Percentiles rank a stretch among this genome's conserved stretches.
phyloP scores from a whole-genome alignment of 2,888 invertebrate species.

The Caenorhabditis sinica region DNA sequence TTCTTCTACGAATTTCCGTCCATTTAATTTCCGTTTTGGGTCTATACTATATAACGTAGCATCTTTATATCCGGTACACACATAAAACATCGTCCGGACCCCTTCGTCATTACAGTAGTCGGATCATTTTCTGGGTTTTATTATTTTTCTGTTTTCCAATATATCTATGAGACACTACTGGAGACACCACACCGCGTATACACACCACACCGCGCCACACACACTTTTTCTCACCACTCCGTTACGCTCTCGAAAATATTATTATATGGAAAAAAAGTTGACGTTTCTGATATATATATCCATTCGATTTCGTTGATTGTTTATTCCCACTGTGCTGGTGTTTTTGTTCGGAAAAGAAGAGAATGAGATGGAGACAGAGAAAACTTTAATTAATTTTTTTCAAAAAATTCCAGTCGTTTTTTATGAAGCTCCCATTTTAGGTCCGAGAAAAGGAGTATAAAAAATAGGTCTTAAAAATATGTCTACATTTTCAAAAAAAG shows the following conservation, averaged over 20 bases:
- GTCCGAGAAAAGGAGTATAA: background rate
- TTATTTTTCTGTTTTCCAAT: constrained; percentile 26
- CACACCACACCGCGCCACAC: constrained; percentile 12
- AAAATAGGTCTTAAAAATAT: background rate
- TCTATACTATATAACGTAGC: background rate
- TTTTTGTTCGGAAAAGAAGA: background rate
- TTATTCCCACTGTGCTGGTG: constrained; percentile 11
- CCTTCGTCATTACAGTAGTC: constrained; percentile 21
- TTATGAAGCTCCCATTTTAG: background rate
- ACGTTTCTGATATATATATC: constrained; percentile 35
- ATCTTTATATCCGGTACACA: background rate
- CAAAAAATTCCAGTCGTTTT: background rate
- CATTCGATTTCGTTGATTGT: constrained; percentile 23
- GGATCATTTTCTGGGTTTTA: constrained; percentile 31
- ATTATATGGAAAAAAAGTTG: constrained; percentile 28
- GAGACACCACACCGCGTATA: too few relatives aligned
- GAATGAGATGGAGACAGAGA: background rate
- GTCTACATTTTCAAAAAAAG: background rate
- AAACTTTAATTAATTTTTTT: constrained; percentile 25
- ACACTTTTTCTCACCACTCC: constrained; percentile 34
- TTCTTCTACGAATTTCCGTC: background rate
- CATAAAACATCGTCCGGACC: background rate
- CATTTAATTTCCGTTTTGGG: constrained; percentile 3
- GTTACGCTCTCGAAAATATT: constrained; percentile 28
- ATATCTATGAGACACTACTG: constrained; percentile 25